Conservation (phyloP, 2,113 vertebrate genomes). For the Nothocercus julius region DNA sequence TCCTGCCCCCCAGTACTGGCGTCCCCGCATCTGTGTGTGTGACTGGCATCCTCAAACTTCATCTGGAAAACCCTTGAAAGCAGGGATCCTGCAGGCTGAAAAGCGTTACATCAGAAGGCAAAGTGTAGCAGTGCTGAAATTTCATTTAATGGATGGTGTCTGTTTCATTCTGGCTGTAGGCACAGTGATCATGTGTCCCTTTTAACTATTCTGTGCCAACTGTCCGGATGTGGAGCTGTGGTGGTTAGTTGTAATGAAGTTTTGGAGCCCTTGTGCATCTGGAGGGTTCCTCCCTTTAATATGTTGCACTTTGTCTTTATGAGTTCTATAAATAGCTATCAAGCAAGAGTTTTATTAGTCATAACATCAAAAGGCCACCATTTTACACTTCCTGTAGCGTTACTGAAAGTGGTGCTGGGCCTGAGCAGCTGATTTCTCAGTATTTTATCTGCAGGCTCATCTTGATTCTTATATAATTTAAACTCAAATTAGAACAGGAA, state of each 20-base stretch:
- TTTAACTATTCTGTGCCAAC: neutral
- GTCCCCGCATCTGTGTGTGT: neutral
- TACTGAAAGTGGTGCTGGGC: neutral
- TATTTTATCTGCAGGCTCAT: neutral
- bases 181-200: neutral
- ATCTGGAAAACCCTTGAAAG: neutral
- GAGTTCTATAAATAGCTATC: neutral
- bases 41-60: neutral
- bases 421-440: neutral
- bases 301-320: neutral
- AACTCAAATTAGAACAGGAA: neutral
- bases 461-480: neutral
- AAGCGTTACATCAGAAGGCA: neutral
- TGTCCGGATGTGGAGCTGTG: neutral
- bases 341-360: neutral
- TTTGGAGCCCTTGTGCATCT: neutral
- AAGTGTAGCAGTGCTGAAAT: neutral
- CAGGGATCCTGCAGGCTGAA: neutral
- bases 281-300: neutral
- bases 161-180: neutral
- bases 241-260: neutral
- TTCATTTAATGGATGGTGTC: neutral
- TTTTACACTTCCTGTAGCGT: neutral
- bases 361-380: neutral
- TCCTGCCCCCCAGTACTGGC: neutral